Conservation (phyloP, 2,888 invertebrate genomes). For the Labia minor region DNA sequence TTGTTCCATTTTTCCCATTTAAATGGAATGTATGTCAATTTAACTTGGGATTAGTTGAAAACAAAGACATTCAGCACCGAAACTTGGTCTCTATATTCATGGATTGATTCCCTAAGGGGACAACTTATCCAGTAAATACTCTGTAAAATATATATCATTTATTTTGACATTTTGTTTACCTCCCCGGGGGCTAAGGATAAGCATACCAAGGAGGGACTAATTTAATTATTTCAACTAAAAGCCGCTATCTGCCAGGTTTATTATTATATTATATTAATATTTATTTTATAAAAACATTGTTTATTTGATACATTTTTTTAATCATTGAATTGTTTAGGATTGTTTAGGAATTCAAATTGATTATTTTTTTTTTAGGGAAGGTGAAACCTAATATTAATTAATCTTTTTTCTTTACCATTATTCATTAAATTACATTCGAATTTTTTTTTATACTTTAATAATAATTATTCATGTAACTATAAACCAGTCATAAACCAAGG, state of each 20-base stretch:
- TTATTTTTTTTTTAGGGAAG: no score
- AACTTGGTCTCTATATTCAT: conserved; percentile 6
- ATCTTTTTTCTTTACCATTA: no score
- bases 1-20: not conserved
- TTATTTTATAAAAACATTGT: no score
- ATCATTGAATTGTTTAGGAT: no score
- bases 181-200: not conserved
- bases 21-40: not conserved
- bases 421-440: no score
- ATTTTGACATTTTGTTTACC: not conserved
- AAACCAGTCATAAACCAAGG: no score
- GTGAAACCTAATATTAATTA: no score
- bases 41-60: not conserved
- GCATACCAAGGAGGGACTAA: not conserved
- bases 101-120: not conserved
- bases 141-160: conserved; percentile 4
- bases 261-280: no score
- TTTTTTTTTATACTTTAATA: no score
- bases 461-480: no score
- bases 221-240: conserved; percentile 1
- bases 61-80: not conserved
- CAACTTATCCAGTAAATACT: not conserved
- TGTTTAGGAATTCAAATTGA: no score
- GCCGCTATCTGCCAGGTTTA: not conserved
- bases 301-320: no score